Evolutionary conservation across 2,888 invertebrate genomes (phyloP), one percentile per base, ranked within the genome.

Genomic region (Helobdella robusta): DNA sequence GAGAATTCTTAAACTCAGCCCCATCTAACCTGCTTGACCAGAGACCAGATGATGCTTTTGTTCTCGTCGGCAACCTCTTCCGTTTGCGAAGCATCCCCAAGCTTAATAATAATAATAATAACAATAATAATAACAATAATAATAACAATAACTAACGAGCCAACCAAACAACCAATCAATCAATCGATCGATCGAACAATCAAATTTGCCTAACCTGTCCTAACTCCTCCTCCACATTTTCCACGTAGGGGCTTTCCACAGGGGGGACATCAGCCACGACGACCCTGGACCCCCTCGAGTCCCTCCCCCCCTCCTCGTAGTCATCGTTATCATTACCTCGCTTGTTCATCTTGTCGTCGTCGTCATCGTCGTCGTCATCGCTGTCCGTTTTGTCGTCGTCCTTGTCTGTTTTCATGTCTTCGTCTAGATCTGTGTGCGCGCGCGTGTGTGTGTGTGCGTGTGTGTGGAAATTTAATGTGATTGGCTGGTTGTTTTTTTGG

Each of bases 41-140:
- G 83, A 77, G 88, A 89, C 93, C 94, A 94, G 73, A 94, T 87
- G 52, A 94, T 83, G 23, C 91, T 91, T 79, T 92, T 93, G 82
- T 94, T 91, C 79, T 94, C 93, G 66, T 94, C 93, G 0, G 88
- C 89, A 28, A 94, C 85, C 76, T 92, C 93, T 76, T 93, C 89
- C 1, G 91, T 89, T 75, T 92, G 86, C 75, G 78, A 79, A 2
- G 77, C 77, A 70, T 80, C 81, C 4, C 81, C 81, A 70, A 78
- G 78, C 78, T 79, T 54, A 25, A 54, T 54, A 25, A 25, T 54
- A 54, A 54, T 48, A 5, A 8, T 48, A 48, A 8, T 48, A 48
- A 8, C 23, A 48, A 8, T 48, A 48, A 8, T 48, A 48, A 48
- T 48, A 48, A 48, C 23, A 48, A 48, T 8, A 48, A 48, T 8